Percentiles rank a stretch among this genome's conserved stretches.
Conservation (phyloP, 2,888 invertebrate species). For the Dicyrtomina minuta region DNA sequence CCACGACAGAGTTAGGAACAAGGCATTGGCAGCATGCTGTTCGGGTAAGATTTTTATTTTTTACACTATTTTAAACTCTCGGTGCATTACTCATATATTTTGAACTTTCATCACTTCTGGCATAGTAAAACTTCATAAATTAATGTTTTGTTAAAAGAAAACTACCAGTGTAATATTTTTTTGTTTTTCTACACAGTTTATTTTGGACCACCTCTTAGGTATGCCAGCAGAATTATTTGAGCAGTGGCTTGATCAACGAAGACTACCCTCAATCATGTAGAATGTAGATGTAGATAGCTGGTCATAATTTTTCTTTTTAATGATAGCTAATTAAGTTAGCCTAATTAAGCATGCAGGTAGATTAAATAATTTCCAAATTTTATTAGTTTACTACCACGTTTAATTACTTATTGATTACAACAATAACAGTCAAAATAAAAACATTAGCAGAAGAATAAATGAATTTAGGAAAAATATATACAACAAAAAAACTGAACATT, state of each 20-base stretch:
- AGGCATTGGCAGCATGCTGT: slow-evolving; percentile 47
- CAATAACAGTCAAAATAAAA: too few relatives aligned
- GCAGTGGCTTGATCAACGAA: slow-evolving; percentile 44
- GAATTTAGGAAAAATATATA: too few relatives aligned
- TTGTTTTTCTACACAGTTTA: too few relatives aligned
- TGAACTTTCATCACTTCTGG: too few relatives aligned
- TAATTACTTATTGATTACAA: too few relatives aligned
- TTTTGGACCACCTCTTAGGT: slow-evolving; percentile 43
- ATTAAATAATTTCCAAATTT: too few relatives aligned
- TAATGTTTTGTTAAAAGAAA: too few relatives aligned
- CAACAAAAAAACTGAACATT: too few relatives aligned
- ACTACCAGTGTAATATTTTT: too few relatives aligned
- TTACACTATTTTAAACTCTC: background rate
- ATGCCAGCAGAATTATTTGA: slow-evolving; percentile 39
- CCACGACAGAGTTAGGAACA: slow-evolving; percentile 47
- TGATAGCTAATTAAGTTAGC: background rate
- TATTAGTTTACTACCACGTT: too few relatives aligned
- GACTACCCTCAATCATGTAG: slow-evolving; percentile 40
- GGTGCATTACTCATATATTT: background rate
- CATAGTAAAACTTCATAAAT: too few relatives aligned
- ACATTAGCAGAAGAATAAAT: too few relatives aligned
- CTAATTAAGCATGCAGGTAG: background rate
- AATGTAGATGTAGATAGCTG: background rate
- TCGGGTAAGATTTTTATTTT: slow-evolving; percentile 33
- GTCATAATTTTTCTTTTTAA: background rate